These are phyloP conservation scores for Noctua comes DNA, from an alignment of 2,888 invertebrate species.

Conservation along the genomic window DNA sequence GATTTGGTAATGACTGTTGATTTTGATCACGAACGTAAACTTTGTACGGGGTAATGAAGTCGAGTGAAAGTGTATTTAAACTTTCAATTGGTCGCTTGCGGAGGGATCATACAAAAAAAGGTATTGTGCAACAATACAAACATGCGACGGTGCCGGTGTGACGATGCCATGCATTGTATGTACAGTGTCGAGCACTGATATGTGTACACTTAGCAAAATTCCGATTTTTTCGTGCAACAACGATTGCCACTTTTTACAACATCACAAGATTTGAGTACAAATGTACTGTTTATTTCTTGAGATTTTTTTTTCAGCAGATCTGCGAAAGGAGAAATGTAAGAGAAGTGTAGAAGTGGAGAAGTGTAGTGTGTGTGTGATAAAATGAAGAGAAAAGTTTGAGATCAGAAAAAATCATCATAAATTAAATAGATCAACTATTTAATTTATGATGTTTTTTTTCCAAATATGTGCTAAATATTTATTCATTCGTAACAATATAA, in stretches of 20 bases:
- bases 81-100: conserved; percentile 52
- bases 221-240: neutral
- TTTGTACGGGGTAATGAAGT: conserved; percentile 55
- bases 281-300: neutral
- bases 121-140: conserved; percentile 40
- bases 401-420: too few relatives aligned
- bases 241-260: neutral
- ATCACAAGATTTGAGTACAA: neutral
- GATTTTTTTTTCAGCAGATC: neutral
- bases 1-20: conserved; percentile 47
- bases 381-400: neutral
- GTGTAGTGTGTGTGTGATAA: too few relatives aligned
- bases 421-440: too few relatives aligned
- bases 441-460: neutral
- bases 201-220: neutral
- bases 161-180: conserved; percentile 34
- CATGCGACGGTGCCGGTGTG: conserved; percentile 16
- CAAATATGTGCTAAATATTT: neutral
- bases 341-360: too few relatives aligned
- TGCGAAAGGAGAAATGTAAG: neutral
- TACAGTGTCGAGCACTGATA: neutral
- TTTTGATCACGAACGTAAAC: conserved; percentile 63
- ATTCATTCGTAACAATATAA: neutral
- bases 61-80: conserved; percentile 60
- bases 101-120: conserved; percentile 47